phyloP scores from a whole-genome alignment of 2,888 invertebrate genomes.

The Acrocyrtus sp. region DNA sequence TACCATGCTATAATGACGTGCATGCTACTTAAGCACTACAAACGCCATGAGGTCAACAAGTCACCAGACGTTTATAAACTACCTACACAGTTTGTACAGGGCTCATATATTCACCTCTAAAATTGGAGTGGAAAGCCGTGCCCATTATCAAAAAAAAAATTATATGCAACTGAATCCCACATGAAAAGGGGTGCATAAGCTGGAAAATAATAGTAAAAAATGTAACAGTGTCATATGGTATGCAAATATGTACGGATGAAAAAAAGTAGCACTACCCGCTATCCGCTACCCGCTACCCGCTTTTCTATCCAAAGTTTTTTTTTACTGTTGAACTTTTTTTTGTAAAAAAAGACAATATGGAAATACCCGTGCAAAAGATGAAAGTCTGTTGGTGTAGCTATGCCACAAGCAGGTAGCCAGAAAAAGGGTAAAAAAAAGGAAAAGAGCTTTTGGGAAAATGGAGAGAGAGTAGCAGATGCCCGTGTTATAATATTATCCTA shows the following conservation, averaged over 20 bases:
- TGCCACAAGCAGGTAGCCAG: not conserved
- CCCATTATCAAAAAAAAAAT: no score
- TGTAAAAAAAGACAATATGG: slow-evolving; percentile 5
- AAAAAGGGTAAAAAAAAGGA: no score
- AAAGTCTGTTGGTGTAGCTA: not conserved
- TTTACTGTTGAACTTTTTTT: no score
- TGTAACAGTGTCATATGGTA: not conserved
- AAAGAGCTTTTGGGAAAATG: no score
- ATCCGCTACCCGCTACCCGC: not conserved
- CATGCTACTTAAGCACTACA: not conserved
- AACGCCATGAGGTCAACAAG: slow-evolving; percentile 38
- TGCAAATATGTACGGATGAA: not conserved
- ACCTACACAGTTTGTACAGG: not conserved
- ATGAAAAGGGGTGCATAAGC: not conserved
- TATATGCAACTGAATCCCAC: no score
- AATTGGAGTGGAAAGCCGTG: slow-evolving; percentile 9
- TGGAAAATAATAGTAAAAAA: no score
- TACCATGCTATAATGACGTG: not conserved
- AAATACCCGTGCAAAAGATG: no score
- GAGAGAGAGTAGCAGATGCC: slow-evolving; percentile 7
- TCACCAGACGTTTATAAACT: slow-evolving; percentile 9
- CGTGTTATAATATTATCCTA: not conserved
- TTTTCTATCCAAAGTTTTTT: not conserved
- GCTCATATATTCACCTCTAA: not conserved
- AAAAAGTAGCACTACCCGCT: not conserved